A percentile compares a stretch with the other conserved stretches of the same genome.
Conservation (phyloP, 2,113 vertebrate species). For the Acanthisitta chloris region DNA sequence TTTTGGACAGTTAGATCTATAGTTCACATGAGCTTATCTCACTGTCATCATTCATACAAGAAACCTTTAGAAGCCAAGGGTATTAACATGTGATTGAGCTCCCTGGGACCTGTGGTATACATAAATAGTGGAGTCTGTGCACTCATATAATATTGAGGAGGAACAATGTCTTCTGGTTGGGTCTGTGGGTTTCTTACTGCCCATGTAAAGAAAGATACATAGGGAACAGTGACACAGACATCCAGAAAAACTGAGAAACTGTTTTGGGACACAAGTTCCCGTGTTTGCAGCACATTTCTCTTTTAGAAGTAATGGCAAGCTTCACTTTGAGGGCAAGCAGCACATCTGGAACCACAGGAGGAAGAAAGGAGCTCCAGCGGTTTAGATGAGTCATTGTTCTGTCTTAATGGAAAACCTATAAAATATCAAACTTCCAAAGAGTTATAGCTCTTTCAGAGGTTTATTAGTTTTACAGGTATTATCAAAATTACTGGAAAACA, state of each 20-base stretch:
- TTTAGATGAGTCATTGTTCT: constrained; percentile 7
- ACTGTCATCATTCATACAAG: not conserved
- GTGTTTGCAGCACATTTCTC: not conserved
- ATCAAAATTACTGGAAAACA: constrained; percentile 34
- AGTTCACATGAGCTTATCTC: not conserved
- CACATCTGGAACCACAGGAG: not conserved
- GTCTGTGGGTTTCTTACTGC: not conserved
- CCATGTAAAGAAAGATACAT: not conserved
- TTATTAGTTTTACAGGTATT: constrained; percentile 39
- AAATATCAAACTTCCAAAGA: constrained; percentile 22
- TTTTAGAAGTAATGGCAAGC: not conserved
- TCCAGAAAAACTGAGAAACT: not conserved
- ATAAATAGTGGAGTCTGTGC: not conserved
- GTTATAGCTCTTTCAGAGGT: not conserved
- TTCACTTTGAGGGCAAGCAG: not conserved
- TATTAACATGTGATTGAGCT: not conserved
- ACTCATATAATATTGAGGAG: not conserved
- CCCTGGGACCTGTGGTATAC: not conserved
- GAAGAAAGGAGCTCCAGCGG: not conserved
- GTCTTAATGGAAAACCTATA: constrained; percentile 34
- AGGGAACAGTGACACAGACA: rapidly evolving
- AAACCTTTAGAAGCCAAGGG: not conserved
- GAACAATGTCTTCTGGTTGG: not conserved
- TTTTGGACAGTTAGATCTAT: not conserved
- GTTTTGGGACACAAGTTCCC: not conserved